A percentile compares a stretch with the other conserved stretches of the same genome.
Conservation (phyloP, 2,113 vertebrate species). For the Cebus imitator region DNA sequence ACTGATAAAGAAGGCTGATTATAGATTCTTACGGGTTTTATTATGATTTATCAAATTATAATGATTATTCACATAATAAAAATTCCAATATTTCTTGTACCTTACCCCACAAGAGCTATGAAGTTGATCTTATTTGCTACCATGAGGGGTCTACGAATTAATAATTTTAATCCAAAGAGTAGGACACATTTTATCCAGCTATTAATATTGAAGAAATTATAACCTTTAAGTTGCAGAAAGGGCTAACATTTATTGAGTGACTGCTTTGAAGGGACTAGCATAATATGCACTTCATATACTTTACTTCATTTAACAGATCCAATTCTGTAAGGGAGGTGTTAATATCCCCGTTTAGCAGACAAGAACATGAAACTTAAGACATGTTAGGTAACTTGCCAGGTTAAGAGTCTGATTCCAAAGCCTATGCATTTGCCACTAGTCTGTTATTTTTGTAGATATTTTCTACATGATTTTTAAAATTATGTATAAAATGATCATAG, state of each 20-base stretch:
- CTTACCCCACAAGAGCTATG: neutral
- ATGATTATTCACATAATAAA: neutral
- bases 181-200: neutral
- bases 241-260: neutral
- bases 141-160: neutral
- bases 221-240: neutral
- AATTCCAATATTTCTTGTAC: neutral
- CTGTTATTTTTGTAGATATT: neutral
- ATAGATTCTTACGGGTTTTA: neutral
- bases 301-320: neutral
- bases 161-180: neutral
- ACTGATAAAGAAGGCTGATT: neutral
- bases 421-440: accelerated
- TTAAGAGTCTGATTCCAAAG: neutral
- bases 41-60: neutral
- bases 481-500: neutral
- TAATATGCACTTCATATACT: neutral
- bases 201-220: neutral
- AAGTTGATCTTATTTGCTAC: neutral
- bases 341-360: neutral
- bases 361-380: neutral
- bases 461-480: neutral
- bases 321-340: neutral
- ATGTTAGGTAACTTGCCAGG: neutral
- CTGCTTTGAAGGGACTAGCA: neutral